A percentile compares a stretch with the other conserved stretches of the same genome.
Evolutionary conservation across 2,888 invertebrate species (phyloP).

Genomic region (Gonocerus acuteangulatus): DNA sequence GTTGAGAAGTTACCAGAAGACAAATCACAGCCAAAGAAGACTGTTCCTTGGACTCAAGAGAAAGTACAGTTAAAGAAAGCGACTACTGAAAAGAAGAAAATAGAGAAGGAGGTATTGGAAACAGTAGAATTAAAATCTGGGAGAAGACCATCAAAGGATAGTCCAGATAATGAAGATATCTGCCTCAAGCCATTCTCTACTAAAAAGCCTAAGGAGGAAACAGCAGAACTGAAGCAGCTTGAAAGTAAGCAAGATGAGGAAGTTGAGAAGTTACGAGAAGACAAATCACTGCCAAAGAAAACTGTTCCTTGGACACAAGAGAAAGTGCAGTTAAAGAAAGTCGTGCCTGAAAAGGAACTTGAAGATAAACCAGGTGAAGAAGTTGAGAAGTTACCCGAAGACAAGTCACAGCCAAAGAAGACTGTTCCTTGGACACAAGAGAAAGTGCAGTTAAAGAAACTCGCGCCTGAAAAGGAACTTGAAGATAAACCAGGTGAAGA

Average conservation of each 20-base stretch:
- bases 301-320: constrained; percentile 43
- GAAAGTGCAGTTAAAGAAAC: constrained; percentile 2
- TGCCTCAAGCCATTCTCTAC: not conserved
- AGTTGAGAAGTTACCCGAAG: not conserved
- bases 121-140: constrained; percentile 34
- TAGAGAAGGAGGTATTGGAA: constrained; percentile 38
- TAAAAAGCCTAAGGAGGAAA: not conserved
- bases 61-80: constrained; percentile 39
- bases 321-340: constrained; percentile 41
- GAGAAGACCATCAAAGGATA: constrained; percentile 7
- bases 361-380: not conserved
- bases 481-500: too few relatives aligned
- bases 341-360: constrained; percentile 33
- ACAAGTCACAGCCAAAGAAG: not conserved
- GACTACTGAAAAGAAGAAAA: constrained; percentile 31
- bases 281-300: too few relatives aligned
- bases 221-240: too few relatives aligned
- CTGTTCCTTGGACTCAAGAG: constrained; percentile 29
- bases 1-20: not conserved
- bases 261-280: too few relatives aligned
- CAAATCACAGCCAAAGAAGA: not conserved
- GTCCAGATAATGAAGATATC: not conserved
- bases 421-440: constrained; percentile 32
- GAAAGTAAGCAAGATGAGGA: too few relatives aligned
- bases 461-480: not conserved